Base-by-base conservation (phyloP, 2,113 vertebrate genomes). In the Gallinago undulata region DNA sequence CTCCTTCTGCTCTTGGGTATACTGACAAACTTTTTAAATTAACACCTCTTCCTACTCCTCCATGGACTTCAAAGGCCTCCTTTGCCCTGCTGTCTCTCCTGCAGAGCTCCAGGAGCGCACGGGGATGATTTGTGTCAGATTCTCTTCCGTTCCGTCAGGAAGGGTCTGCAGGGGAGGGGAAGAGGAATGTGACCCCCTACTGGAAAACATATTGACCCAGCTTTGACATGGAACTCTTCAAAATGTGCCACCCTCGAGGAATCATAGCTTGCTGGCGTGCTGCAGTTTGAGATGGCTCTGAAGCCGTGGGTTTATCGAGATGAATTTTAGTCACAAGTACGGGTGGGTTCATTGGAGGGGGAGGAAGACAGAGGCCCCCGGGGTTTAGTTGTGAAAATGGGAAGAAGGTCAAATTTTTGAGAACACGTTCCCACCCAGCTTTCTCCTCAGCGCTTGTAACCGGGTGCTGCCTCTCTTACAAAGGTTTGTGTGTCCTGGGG, bases 21-120 rank as follows among this genome's bases (percentile, higher is more conserved):
- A 81, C 77, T 91, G 86, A 89, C 84, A 91, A 82, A 62, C 63
- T 92, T 87, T 92, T 94, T 87, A 56, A 93, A 91, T 93, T 78
- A 92, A 87, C 89, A 82, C 84, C 77, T 91, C 81, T 95, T 91
- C 35, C 51, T 94, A 43, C 74, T 94, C 53, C 64, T 84, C 73
- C 24, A 6, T 84, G 90, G 96, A 67, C 92, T 94, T 94, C 92
- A 94, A 87, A 96, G 73, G 57, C 62, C 60, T 87, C 70, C 87
- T 95, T 91, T 89, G 93, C 87, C 50, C 57, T 80, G 59, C 78
- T 91, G 94, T 76, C 66, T 50, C 64, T 93, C 6, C 27, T 75
- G 66, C 55, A 57, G 70, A 45, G 56, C 83, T 95, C 51, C 48
- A 50, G 27, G 17, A 89, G 39, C 33, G 6, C 30, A 31, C 47